Base-by-base conservation (phyloP, 1,140 invertebrate species). In the Lucilia sericata region DNA sequence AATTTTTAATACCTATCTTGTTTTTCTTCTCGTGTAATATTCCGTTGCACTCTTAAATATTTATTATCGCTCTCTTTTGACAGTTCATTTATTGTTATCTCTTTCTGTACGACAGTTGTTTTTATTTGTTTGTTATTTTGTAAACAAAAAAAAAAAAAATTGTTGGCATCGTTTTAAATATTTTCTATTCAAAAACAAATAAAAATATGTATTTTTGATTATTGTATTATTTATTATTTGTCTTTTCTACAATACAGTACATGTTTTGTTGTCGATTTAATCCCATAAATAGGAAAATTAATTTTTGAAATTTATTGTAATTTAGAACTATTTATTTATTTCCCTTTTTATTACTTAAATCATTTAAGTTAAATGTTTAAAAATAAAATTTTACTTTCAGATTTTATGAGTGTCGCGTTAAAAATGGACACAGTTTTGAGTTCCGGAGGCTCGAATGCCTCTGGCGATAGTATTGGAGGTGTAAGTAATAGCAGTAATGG, bases 401-500 rank as follows among this genome's bases (percentile, higher is more conserved):
- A 36, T 19, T 70, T 42, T 10, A 8, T 42, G 12, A 49, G 12
- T 49, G 49, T 49, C 19, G 1, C 10, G 51, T 25, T 47, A 9
- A 82, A 34, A 30, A 84, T 84, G 83, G 83, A 82, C 36, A 65
- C 78, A 17, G 10, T 78, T 51, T 74, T 84, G 42, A 84, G 83
- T 82, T 84, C 84, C 36, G 84, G 84, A 78, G 84, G 84, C 49
- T 84, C 84, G 2, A 84, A 84, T 60, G 80, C 84, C 81, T 84
- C 84, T 80, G 84, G 84, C 14, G 84, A 83, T 83, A 83, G 84
- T 83, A 76, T 85, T 49, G 82, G 84, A 42, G 82, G 84, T 5
- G 30, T 19, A 14, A 83, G 82, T 80, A 42, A 34, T 17, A 65
- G 36, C 5, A 74, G 34, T 19, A 70, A 82, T 82, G 80, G 60